phyloP scores from a whole-genome alignment of 2,888 invertebrate genomes.

The Megastigmus dorsalis region DNA sequence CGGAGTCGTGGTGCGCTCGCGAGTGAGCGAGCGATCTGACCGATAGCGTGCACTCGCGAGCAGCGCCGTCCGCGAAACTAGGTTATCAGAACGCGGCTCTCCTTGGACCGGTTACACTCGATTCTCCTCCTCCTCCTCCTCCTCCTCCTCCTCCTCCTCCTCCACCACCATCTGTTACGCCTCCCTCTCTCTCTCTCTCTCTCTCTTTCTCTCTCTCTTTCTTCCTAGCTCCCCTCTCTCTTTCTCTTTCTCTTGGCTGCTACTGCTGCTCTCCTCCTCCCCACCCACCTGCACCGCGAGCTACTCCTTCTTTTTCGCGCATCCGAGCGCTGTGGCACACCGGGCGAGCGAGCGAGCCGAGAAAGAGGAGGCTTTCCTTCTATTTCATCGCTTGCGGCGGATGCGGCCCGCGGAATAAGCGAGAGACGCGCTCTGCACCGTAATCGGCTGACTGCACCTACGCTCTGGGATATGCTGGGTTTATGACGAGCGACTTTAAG shows the following conservation, averaged over 20 bases:
- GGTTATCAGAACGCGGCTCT: conserved; percentile 72
- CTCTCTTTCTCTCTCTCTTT: conserved; percentile 16
- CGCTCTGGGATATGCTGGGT: too few species aligned
- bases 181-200: conserved; percentile 24
- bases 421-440: too few species aligned
- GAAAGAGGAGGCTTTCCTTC: not conserved
- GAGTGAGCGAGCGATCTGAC: conserved; percentile 63
- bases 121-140: conserved; percentile 59
- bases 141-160: conserved; percentile 49
- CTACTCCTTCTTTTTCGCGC: conserved; percentile 10
- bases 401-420: too few species aligned
- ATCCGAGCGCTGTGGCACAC: too few species aligned
- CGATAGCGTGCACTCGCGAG: conserved; percentile 61
- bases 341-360: too few species aligned
- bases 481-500: too few species aligned
- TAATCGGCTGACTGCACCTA: too few species aligned
- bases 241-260: conserved; percentile 20
- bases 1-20: not conserved
- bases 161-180: too few species aligned
- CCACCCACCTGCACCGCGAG: not conserved
- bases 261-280: too few species aligned
- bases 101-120: conserved; percentile 69
- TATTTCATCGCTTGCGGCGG: too few species aligned
- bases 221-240: not conserved
- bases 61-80: conserved; percentile 64